Evolutionary conservation across 2,888 invertebrate genomes (phyloP).

Genomic region (Cyclophora albipunctata): DNA sequence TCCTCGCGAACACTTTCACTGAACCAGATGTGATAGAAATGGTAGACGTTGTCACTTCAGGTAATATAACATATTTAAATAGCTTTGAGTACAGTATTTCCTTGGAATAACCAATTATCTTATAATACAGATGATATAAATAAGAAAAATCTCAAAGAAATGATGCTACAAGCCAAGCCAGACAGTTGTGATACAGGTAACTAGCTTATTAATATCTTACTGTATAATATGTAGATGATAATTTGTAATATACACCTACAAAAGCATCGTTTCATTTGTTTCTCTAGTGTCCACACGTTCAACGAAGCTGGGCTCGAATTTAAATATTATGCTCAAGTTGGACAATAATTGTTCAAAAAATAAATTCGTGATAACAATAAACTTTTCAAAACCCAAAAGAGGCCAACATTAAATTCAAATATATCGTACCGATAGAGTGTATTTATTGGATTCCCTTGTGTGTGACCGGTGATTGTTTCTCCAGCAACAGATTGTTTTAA

Average conservation of each 20-base stretch:
- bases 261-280: conserved; percentile 26
- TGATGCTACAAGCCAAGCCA: conserved; percentile 33
- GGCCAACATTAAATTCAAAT: conserved; percentile 21
- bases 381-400: conserved; percentile 40
- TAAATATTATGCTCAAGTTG: conserved; percentile 47
- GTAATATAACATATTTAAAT: conserved; percentile 20
- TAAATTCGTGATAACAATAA: conserved; percentile 43
- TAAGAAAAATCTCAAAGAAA: conserved; percentile 32
- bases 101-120: too few species aligned
- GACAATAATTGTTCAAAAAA: conserved; percentile 32
- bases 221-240: too few species aligned
- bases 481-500: conserved; percentile 23
- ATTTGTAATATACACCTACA: not conserved
- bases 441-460: too few species aligned
- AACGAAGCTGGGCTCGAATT: conserved; percentile 38
- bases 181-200: conserved; percentile 38
- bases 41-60: conserved; percentile 35
- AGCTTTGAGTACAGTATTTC: too few species aligned
- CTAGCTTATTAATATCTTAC: not conserved
- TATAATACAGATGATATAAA: conserved; percentile 27
- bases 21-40: conserved; percentile 7
- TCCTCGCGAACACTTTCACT: too few species aligned
- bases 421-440: too few species aligned
- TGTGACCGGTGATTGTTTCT: conserved; percentile 3
- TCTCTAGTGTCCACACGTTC: conserved; percentile 30